These are phyloP conservation scores for Microplitis mediator DNA, from an alignment of 1,140 invertebrate genomes.

Conservation along the genomic window DNA sequence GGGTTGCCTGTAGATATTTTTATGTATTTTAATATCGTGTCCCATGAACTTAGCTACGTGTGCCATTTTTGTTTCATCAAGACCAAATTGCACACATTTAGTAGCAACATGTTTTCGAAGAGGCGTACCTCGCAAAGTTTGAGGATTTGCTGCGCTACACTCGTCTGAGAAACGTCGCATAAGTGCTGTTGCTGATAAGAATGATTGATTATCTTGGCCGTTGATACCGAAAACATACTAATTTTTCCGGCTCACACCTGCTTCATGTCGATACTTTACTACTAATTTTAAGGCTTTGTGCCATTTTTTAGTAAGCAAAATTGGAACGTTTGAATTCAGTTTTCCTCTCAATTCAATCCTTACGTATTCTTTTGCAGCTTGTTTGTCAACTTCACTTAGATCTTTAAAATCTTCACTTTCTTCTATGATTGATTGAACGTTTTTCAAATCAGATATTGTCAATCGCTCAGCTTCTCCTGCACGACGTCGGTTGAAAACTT, in stretches of 20 bases:
- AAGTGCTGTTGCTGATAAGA: neutral
- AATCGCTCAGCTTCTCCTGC: conserved; percentile 10
- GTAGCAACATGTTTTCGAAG: conserved; percentile 25
- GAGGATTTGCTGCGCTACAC: neutral
- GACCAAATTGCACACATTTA: conserved; percentile 8
- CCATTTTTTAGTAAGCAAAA: neutral
- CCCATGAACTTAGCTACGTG: conserved; percentile 23
- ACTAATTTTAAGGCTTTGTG: neutral
- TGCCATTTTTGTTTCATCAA: neutral
- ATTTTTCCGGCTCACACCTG: neutral
- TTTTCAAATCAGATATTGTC: conserved; percentile 8
- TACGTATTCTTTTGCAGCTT: neutral
- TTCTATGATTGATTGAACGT: conserved; percentile 12
- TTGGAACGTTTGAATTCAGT: neutral
- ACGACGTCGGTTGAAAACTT: conserved; percentile 16
- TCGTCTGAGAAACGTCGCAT: conserved; percentile 7
- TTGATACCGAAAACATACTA: conserved; percentile 11
- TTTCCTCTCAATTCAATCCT: neutral
- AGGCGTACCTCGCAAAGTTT: neutral
- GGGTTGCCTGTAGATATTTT: conserved; percentile 13
- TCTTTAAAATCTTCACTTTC: conserved; percentile 11
- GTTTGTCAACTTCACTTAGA: neutral
- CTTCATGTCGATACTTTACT: neutral
- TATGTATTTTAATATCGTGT: conserved; percentile 18
- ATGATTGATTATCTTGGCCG: neutral